Conservation (phyloP, 1,140 invertebrate genomes). For the Anoplolepis gracilipes region DNA sequence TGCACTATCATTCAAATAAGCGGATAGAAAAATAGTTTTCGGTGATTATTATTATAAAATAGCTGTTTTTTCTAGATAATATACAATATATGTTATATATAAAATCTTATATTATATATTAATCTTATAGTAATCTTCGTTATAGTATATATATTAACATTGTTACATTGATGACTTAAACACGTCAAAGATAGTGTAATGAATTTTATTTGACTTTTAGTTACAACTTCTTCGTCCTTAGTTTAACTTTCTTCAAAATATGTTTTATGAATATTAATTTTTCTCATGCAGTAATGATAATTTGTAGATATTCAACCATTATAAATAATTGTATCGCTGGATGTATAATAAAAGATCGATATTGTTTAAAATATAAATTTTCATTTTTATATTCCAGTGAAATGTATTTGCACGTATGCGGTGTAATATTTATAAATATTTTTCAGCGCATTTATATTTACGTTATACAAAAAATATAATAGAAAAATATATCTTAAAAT, state of each 20-base stretch:
- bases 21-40: conserved; percentile 58
- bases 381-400: not conserved
- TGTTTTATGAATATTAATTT: not conserved
- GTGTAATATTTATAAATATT: conserved; percentile 13
- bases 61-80: not conserved
- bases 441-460: conserved; percentile 29
- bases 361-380: not conserved
- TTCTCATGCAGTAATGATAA: not conserved
- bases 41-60: conserved; percentile 30
- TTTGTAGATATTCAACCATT: not conserved
- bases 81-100: not conserved
- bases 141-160: too few relatives aligned
- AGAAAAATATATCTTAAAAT: not conserved
- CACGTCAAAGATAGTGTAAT: not conserved
- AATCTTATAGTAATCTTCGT: too few relatives aligned
- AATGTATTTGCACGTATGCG: not conserved
- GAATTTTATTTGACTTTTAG: conserved; percentile 25
- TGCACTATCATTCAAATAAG: conserved; percentile 19
- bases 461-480: not conserved
- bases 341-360: not conserved
- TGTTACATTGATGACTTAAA: not conserved
- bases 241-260: conserved; percentile 3
- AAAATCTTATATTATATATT: conserved; percentile 9
- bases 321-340: conserved; percentile 13
- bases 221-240: not conserved